Percentiles rank a stretch among this genome's conserved stretches.
These are phyloP conservation scores for Panurus biarmicus DNA, from an alignment of 2,113 vertebrate genomes.

Conservation along the genomic window DNA sequence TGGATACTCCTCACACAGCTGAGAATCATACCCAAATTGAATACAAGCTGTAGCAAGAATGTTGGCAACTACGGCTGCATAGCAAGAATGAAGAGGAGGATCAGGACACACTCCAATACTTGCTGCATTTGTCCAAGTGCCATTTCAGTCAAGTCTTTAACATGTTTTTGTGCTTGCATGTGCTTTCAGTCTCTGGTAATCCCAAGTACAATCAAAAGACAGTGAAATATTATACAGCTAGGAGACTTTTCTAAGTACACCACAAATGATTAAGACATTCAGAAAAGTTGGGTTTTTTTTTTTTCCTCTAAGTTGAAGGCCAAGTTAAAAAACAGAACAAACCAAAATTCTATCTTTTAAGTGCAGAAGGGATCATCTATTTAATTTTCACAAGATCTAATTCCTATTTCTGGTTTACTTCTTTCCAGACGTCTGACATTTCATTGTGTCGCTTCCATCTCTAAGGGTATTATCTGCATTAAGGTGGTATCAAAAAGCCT, in stretches of 20 bases:
- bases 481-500: constrained; percentile 8
- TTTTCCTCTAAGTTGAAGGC: background rate
- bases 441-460: background rate
- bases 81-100: background rate
- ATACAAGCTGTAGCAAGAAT: background rate
- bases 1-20: background rate
- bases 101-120: background rate
- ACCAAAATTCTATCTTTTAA: background rate
- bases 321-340: background rate
- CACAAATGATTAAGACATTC: background rate
- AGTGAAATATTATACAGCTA: background rate
- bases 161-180: background rate
- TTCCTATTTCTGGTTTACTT: background rate
- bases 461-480: background rate
- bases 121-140: background rate
- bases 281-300: background rate
- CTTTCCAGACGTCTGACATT: background rate
- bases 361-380: background rate
- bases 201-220: background rate
- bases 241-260: background rate
- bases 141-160: background rate
- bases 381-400: background rate
- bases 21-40: background rate
- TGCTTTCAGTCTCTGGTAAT: background rate
- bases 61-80: background rate